A percentile compares a stretch with the other conserved stretches of the same genome.
Evolutionary conservation across 1,140 invertebrate genomes (phyloP).

Genomic region (Hetaerina americana): DNA sequence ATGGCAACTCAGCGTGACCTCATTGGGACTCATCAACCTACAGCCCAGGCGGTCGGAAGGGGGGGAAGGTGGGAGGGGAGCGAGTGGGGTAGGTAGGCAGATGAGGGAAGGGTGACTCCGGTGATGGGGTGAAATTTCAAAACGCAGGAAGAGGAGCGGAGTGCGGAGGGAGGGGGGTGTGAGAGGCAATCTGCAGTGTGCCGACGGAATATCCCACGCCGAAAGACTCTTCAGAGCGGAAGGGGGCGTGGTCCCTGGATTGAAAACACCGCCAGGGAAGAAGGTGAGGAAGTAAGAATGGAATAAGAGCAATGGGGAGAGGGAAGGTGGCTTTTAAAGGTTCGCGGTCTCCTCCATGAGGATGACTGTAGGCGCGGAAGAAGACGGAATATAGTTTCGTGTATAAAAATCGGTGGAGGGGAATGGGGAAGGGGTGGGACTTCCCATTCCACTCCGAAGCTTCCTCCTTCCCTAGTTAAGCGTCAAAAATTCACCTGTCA

Average conservation of each 20-base stretch:
- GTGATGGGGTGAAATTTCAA: too few relatives aligned
- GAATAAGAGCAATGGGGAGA: too few relatives aligned
- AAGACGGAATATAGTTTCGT: background rate
- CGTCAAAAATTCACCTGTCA: background rate
- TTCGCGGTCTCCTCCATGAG: too few relatives aligned
- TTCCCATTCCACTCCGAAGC: background rate
- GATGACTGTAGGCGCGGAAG: too few relatives aligned
- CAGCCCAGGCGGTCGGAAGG: background rate
- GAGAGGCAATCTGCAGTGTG: too few relatives aligned
- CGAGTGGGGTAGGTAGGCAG: background rate
- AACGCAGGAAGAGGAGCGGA: background rate
- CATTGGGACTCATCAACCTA: background rate
- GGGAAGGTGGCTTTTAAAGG: too few relatives aligned
- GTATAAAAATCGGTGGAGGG: background rate
- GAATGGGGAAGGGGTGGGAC: background rate
- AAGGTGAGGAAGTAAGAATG: too few relatives aligned
- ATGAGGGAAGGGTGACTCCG: background rate
- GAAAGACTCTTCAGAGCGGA: background rate
- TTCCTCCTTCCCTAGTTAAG: background rate
- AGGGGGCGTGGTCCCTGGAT: background rate
- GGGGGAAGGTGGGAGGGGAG: background rate
- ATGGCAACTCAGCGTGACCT: background rate
- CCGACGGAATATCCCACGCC: background rate
- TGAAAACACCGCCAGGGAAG: too few relatives aligned
- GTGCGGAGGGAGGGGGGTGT: background rate